phyloP scores from a whole-genome alignment of 2,888 invertebrate genomes.

The Chromoteleia sp. region DNA sequence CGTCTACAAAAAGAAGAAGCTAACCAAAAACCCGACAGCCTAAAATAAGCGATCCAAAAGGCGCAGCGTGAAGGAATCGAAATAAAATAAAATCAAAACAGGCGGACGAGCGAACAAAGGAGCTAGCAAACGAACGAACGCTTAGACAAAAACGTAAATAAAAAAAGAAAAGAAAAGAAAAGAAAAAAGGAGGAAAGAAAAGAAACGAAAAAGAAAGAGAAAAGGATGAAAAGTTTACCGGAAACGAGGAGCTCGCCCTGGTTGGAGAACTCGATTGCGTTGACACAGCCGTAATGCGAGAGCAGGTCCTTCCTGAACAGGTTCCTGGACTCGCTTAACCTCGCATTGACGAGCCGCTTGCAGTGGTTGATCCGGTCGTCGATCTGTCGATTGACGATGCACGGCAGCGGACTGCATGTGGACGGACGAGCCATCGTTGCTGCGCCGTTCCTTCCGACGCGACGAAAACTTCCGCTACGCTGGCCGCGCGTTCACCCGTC shows the following conservation, averaged over 20 bases:
- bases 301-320: slow-evolving; percentile 93
- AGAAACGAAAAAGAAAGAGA: neutral
- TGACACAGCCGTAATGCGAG: slow-evolving; percentile 98
- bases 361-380: slow-evolving; percentile 87
- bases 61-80: neutral
- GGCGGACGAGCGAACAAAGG: too few relatives aligned
- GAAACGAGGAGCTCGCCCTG: slow-evolving; percentile 95
- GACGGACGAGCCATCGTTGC: slow-evolving; percentile 84
- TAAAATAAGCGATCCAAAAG: neutral
- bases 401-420: slow-evolving; percentile 87
- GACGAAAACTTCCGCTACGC: neutral
- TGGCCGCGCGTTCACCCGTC: neutral
- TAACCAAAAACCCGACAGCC: neutral
- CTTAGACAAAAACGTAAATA: too few relatives aligned
- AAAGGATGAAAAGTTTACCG: slow-evolving; percentile 87
- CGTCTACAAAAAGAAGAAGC: neutral
- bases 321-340: slow-evolving; percentile 89
- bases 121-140: too few relatives aligned
- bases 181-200: neutral
- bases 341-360: slow-evolving; percentile 87
- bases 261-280: slow-evolving; percentile 97
- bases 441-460: slow-evolving; percentile 7
- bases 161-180: neutral
- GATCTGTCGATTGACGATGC: slow-evolving; percentile 88
- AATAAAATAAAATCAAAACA: neutral